Evolutionary conservation across 2,113 vertebrate species (phyloP), one percentile per base, ranked within the genome.

Genomic region (Chloropsis cyanopogon): DNA sequence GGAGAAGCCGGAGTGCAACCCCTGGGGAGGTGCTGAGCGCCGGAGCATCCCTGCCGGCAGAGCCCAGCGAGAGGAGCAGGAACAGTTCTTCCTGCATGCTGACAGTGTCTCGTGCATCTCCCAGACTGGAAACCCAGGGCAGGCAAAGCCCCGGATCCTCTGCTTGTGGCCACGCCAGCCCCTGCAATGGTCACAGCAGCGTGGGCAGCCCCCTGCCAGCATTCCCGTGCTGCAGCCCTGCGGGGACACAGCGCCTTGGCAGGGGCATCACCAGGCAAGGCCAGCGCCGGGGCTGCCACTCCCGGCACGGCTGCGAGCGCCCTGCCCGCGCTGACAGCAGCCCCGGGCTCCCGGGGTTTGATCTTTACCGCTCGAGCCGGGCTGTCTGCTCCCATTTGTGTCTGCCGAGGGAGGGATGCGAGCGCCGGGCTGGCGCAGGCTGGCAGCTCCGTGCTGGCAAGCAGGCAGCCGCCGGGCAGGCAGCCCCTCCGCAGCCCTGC

Each of bases 381-480:
- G 49, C 92, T 95, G 96, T 96, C 96, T 37, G 71, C 63, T 96
- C 79, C 92, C 79, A 93, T 96, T 85, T 96, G 87, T 35, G 49
- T 96, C 95, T 94, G 88, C 9, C 0, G 14, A 37, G 75, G 81
- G 12, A 70, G 79, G 60, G 65, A 63, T 7, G 52, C 1, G 5
- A 78, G 87, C 2, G 2, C 81, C 3, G 12, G 81, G 81, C 69
- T 66, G 14, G 2, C 2, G 0, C 89, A 50, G 91, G 54, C 90
- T 88, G 86, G 86, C 91, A 95, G 88, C 66, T 85, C 88, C 1
- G 14, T 1, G 12, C 70, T 82, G 91, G 86, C 93, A 88, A 14
- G 3, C 6, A 13, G 86, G 86, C 73, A 87, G 73, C 82, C 5
- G 6, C 72, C 0, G 9, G 90, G 77, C 94, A 86, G 57, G 78